Evolutionary conservation across 2,888 invertebrate genomes (phyloP), one percentile per base, ranked within the genome.

Genomic region (Heliconius charithonia): DNA sequence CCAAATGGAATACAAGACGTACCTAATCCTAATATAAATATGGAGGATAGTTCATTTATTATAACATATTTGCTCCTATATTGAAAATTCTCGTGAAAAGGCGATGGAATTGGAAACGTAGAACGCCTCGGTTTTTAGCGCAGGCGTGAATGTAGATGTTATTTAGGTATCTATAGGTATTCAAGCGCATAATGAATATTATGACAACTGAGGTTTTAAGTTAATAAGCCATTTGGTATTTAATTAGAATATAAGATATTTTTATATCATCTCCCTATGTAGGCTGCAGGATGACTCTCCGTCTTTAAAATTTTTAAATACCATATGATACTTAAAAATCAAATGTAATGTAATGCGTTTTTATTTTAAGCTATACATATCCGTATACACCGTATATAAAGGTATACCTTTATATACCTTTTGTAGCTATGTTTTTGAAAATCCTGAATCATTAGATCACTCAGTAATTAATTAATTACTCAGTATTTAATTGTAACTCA

Each of bases 1-100:
- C 85, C 89, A 86, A 89, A 88, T 89, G 87, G 83, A 84, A 81
- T 77, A 83, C 81, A 79, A 79, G 77, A 80, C 29, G 78, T 65
- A 13, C 7, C 51, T 19, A 79, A 56, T 78, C 78, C 78, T 29
- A 80, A 29, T 75, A 32, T 56, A 75, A 71, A 45, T 22, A 29
- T 29, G 45, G 37, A 73, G 1, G 45, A 59, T 74, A 69, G 79
- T 75, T 75, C 76, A 75, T 63, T 63, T 73, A 63, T 63, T 72
- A 12, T 75, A 63, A 62, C 37, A 63, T 45, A 41, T 73, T 73
- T 62, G 77, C 63, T 76, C 65, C 70, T 66, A 71, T 62, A 69
- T 74, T 37, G 75, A 66, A 79, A 59, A 29, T 75, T 66, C n/a
- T 51, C 32, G 22, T 75, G n/a, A 13, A 69, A 37, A 29, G 41